Evolutionary conservation across 2,888 invertebrate genomes (phyloP).

Genomic region (Odontocerum albicorne): DNA sequence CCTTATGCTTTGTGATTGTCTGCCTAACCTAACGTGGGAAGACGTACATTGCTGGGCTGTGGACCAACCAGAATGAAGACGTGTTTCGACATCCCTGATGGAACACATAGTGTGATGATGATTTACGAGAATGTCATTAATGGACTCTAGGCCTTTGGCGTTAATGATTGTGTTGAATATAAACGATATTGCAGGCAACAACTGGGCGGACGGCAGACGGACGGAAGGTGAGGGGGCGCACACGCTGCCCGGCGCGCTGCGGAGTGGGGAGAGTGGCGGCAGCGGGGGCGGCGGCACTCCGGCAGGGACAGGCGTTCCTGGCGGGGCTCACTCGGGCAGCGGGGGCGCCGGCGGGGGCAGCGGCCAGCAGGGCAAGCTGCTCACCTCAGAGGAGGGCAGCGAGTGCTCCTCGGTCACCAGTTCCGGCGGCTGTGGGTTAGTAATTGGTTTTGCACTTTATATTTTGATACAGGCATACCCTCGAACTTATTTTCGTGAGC

Average conservation of each 20-base stretch:
- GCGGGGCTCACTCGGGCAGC: slow-evolving; percentile 48
- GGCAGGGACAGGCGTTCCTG: slow-evolving; percentile 39
- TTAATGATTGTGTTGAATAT: no score
- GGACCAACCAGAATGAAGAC: no score
- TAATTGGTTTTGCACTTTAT: no score
- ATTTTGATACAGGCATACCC: no score
- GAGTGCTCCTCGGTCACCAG: slow-evolving; percentile 88
- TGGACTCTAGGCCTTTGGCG: no score
- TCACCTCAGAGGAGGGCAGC: slow-evolving; percentile 79
- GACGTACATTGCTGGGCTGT: no score
- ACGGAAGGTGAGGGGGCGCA: slow-evolving; percentile 43
- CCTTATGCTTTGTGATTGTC: no score
- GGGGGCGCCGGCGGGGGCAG: slow-evolving; percentile 49
- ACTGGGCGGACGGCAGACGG: slow-evolving; percentile 44
- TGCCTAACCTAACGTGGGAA: no score
- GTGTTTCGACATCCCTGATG: no score
- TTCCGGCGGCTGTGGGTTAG: slow-evolving; percentile 75
- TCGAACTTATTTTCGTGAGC: no score
- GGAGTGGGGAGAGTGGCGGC: slow-evolving; percentile 47
- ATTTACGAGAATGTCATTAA: no score
- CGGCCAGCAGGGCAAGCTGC: slow-evolving; percentile 59
- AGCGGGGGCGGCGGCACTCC: slow-evolving; percentile 42
- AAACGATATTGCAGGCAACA: slow-evolving; percentile 25
- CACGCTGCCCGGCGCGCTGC: slow-evolving; percentile 39
- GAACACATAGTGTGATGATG: no score